Base-by-base conservation (phyloP, 2,888 invertebrate genomes). In the Aporophyla nigra region DNA sequence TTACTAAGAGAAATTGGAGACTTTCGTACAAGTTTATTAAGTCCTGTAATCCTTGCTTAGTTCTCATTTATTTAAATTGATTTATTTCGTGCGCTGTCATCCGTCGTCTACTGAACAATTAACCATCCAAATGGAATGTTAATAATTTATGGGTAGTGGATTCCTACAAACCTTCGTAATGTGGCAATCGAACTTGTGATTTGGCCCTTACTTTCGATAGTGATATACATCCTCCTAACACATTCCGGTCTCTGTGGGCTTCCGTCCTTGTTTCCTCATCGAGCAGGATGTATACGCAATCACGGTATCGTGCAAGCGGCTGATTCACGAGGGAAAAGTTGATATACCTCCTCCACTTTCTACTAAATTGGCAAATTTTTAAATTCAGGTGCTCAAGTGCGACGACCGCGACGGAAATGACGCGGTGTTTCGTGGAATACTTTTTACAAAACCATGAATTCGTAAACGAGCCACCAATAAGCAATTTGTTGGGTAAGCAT, bases 1-100 rank as follows among this genome's bases (percentile, higher is more conserved):
- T 84, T 84, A 78, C 78, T 74, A 81, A 76, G 74, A 75, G 80
- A 84, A 86, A 83, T 78, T 84, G 62, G 77, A 78, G 77, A 82
- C 86, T 87, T 82, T 82, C 77, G 74, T 76, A 76, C 74, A 86
- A 85, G 80, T 87, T 87, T 87, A 78, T 87, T 84, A 84, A 83
- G 73, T 84, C 73, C 68, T 63, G 82, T 84, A 82, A 85, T 83
- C 83, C 74, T 82, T 86, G 73, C 70, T 83, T 78, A 70, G 77
- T 83, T 83, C 54, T 72, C 62, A 61, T 78, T 80, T 74, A 83
- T 68, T 74, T 75, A 73, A 76, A 83, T 86, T 86, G 72, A 86
- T 86, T 86, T 84, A 86, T 86, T 77, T 77, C 73, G 61, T 61
- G 53, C 19, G 68, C 62, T 83, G 84, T 79, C 82, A 78, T 70